Base-by-base conservation (phyloP, 2,797 vertebrate genomes). In the Saxicola maurus region DNA sequence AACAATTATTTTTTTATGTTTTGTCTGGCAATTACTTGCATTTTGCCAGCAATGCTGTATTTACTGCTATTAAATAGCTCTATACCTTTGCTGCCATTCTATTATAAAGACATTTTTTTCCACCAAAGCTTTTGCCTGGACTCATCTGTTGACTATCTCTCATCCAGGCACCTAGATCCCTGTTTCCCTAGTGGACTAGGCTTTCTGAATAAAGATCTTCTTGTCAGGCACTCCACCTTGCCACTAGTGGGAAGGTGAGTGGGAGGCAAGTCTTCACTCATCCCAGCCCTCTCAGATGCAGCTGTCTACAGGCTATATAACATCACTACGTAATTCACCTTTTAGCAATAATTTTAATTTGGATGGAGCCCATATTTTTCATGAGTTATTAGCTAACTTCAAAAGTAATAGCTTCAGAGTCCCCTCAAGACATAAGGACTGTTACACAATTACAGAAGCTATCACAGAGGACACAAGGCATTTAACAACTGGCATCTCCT, bases 311-410 rank as follows among this genome's bases (percentile, higher is more conserved):
- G 49, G 21, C 59, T 89, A 24, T 57, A 27, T 64, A 92, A 59
- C 24, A 52, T 91, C 75, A 66, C 79, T 81, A 76, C 7, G 7
- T 89, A 91, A 93, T 85, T 86, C 55, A 89, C 56, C 43, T 96
- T 93, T 91, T 91, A 82, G 79, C 65, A 92, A 82, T 88, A 52
- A 84, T 92, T 94, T 93, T 46, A 81, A 14, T 92, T 94, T 92
- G 81, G 82, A 89, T 90, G 37, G 83, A 72, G 43, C 85, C 95
- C 67, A 38, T 81, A 43, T 83, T 93, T 89, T 95, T 90, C 51
- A 80, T 93, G 35, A 89, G 33, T 52, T 89, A 83, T 90, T 91
- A 71, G 19, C 16, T 86, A 53, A 59, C 78, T 91, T 96, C 69
- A 71, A 86, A 92, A 95, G 80, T 57, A 72, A 31, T 55, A 87